These are phyloP conservation scores for Oreochromis mossambicus DNA, from an alignment of 2,797 vertebrate species.

Conservation along the genomic window DNA sequence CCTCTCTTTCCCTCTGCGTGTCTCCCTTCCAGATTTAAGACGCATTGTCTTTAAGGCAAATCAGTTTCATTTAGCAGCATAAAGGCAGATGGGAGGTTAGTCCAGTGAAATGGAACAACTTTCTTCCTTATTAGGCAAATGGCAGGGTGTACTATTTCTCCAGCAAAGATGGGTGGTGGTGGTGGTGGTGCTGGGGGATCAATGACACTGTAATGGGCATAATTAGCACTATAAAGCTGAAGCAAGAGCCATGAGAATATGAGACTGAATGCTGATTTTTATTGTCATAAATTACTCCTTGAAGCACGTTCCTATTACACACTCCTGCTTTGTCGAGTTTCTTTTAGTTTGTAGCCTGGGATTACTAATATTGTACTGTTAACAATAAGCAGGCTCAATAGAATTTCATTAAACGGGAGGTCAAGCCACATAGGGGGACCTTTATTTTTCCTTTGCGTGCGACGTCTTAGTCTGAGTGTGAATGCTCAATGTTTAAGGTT, in stretches of 20 bases:
- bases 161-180: slow-evolving; percentile 17
- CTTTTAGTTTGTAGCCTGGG: slow-evolving; percentile 52
- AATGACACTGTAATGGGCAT: slow-evolving; percentile 80
- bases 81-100: slow-evolving; percentile 42
- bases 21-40: slow-evolving; percentile 37
- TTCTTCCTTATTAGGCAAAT: slow-evolving; percentile 76
- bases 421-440: background rate
- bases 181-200: slow-evolving; percentile 1
- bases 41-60: slow-evolving; percentile 79
- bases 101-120: slow-evolving; percentile 76
- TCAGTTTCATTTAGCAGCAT: slow-evolving; percentile 71
- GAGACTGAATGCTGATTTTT: slow-evolving; percentile 73
- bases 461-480: background rate
- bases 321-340: slow-evolving; percentile 70
- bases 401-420: background rate
- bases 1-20: background rate
- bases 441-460: background rate
- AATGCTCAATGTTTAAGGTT: background rate
- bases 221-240: slow-evolving; percentile 84
- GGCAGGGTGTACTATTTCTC: slow-evolving; percentile 36
- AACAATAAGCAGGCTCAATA: slow-evolving; percentile 20
- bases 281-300: slow-evolving; percentile 72
- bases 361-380: slow-evolving; percentile 25
- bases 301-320: slow-evolving; percentile 70
- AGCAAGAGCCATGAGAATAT: slow-evolving; percentile 70